Percentiles rank a stretch among this genome's conserved stretches.
These are phyloP conservation scores for Andrena haemorrhoa DNA, from an alignment of 2,888 invertebrate genomes.

Conservation along the genomic window DNA sequence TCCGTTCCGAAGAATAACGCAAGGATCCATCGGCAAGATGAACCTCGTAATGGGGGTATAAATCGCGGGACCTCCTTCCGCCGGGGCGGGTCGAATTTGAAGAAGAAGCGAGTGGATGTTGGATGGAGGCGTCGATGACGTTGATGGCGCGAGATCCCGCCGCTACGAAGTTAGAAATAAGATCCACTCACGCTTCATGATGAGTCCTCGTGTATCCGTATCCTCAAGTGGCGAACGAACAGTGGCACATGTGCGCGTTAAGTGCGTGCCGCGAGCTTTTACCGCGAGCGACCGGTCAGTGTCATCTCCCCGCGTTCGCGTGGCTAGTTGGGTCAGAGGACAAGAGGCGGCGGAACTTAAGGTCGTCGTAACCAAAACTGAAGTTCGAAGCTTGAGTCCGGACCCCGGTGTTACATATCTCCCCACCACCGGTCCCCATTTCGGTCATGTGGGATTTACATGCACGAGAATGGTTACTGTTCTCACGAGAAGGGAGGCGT, in stretches of 20 bases:
- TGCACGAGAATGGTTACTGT: constrained; percentile 62
- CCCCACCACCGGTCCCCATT: constrained; percentile 69
- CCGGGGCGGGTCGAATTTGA: not conserved
- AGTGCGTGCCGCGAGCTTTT: constrained; percentile 32
- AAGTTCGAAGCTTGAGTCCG: constrained; percentile 70
- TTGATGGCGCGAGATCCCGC: not conserved
- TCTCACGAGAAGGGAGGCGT: constrained; percentile 53
- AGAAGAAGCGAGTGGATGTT: not conserved
- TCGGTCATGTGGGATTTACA: constrained; percentile 71
- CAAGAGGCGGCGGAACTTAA: constrained; percentile 69
- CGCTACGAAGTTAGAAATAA: not conserved
- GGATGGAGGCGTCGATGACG: not conserved
- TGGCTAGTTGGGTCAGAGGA: constrained; percentile 63
- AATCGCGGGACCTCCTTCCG: not conserved
- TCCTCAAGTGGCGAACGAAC: constrained; percentile 1
- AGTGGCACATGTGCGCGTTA: constrained; percentile 17
- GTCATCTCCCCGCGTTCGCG: constrained; percentile 46
- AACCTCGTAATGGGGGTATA: not conserved
- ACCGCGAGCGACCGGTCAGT: constrained; percentile 11
- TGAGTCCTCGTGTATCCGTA: constrained; percentile 34
- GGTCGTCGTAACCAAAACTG: constrained; percentile 77
- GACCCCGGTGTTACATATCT: constrained; percentile 74
- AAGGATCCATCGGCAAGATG: constrained; percentile 24
- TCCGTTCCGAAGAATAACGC: constrained; percentile 26
- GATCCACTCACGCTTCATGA: constrained; percentile 72